These are phyloP conservation scores for Catalaphyllia jardinei DNA, from an alignment of 64 coral and sea anemone genomes.

Conservation along the genomic window DNA sequence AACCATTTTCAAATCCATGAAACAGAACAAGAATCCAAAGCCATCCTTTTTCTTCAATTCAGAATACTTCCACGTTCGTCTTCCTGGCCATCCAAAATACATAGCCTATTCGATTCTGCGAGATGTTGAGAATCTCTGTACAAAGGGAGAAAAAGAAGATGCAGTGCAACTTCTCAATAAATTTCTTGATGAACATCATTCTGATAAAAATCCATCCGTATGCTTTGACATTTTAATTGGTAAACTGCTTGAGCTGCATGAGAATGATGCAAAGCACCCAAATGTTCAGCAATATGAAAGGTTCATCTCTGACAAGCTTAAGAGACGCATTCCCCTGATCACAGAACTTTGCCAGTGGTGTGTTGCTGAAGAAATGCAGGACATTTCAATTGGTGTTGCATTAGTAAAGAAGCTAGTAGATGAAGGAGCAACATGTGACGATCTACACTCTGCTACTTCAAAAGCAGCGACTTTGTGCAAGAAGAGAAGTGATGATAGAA, in stretches of 20 bases:
- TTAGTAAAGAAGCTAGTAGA: conserved; percentile 39
- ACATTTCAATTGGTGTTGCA: conserved; percentile 43
- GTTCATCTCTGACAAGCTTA: neutral
- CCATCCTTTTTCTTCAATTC: conserved; percentile 47
- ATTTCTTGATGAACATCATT: conserved; percentile 29
- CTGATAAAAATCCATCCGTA: neutral
- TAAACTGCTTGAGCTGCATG: conserved; percentile 12
- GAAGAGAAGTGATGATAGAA: neutral
- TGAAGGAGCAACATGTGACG: conserved; percentile 17
- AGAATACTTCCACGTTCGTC: conserved; percentile 38
- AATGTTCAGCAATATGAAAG: neutral
- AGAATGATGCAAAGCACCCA: conserved; percentile 12
- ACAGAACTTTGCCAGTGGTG: conserved; percentile 33
- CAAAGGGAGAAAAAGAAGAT: conserved; percentile 35
- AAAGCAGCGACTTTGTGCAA: conserved; percentile 7
- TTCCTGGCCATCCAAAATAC: conserved; percentile 69
- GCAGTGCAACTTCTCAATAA: conserved; percentile 29
- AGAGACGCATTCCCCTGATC: conserved; percentile 6
- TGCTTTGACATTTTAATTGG: conserved; percentile 23
- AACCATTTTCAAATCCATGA: conserved; percentile 59
- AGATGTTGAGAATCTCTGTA: conserved; percentile 49
- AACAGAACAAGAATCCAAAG: conserved; percentile 55
- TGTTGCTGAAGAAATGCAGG: neutral
- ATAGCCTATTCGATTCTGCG: conserved; percentile 30
- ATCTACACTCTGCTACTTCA: neutral